Conservation (phyloP, 2,113 vertebrate species). For the Cacatua alba region DNA sequence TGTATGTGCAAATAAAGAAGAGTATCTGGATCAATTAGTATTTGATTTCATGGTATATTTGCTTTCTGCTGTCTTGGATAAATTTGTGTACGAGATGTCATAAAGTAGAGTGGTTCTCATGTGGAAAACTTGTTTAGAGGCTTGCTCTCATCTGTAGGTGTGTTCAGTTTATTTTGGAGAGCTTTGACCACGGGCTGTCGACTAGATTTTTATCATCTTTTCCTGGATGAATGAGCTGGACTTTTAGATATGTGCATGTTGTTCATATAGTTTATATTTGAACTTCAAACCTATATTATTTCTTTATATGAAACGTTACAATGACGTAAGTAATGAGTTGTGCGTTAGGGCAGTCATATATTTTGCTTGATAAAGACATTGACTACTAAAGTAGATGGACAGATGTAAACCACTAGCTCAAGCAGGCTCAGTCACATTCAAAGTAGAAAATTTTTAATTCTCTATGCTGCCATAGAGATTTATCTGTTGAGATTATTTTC, state of each 20-base stretch:
- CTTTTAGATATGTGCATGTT: background rate
- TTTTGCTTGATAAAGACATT: background rate
- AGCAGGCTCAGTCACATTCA: background rate
- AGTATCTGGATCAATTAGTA: background rate
- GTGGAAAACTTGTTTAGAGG: background rate
- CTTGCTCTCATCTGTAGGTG: background rate
- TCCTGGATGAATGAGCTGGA: background rate
- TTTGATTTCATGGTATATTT: background rate
- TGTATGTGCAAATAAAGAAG: background rate
- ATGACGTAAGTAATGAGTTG: background rate
- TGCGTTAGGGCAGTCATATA: background rate
- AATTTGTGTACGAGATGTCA: background rate
- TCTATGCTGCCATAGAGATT: background rate
- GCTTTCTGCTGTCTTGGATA: background rate
- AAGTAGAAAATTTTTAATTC: background rate
- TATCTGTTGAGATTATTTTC: background rate
- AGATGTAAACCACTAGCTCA: background rate
- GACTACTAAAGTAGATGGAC: background rate
- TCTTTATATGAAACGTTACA: background rate
- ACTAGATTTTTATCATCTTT: background rate
- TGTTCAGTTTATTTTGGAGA: background rate
- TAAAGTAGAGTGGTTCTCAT: background rate
- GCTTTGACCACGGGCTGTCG: background rate
- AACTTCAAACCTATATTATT: background rate
- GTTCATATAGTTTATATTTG: background rate